Conservation (phyloP, 2,888 invertebrate species). For the Pocota personata region DNA sequence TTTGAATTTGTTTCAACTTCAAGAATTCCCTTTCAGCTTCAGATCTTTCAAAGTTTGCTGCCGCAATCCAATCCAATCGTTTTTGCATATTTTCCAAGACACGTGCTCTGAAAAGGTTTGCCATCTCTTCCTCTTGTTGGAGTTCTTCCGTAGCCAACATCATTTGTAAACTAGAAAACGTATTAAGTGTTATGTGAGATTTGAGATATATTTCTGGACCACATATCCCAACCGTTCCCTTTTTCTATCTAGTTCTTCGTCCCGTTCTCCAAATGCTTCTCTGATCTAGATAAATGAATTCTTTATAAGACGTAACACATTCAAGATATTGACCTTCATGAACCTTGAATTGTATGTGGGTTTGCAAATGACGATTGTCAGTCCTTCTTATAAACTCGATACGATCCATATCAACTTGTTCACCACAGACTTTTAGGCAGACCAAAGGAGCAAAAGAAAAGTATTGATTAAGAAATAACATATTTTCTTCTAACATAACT, state of each 20-base stretch:
- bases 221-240: slow-evolving; percentile 17
- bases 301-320: neutral
- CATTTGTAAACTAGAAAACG: slow-evolving; percentile 13
- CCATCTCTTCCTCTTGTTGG: slow-evolving; percentile 58
- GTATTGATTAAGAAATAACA: slow-evolving; percentile 17
- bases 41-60: slow-evolving; percentile 41
- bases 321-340: neutral
- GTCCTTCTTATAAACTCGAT: slow-evolving; percentile 53
- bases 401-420: slow-evolving; percentile 25
- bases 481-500: neutral
- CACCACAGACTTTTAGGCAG: neutral
- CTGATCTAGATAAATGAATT: slow-evolving; percentile 16
- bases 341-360: slow-evolving; percentile 49
- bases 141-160: slow-evolving; percentile 37
- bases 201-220: too few relatives aligned
- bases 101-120: slow-evolving; percentile 42
- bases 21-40: slow-evolving; percentile 62
- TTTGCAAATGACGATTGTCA: slow-evolving; percentile 46
- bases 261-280: slow-evolving; percentile 30
- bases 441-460: neutral
- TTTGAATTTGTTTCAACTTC: slow-evolving; percentile 56
- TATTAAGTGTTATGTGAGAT: neutral
- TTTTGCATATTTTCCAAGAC: slow-evolving; percentile 54
- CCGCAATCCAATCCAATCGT: slow-evolving; percentile 51
- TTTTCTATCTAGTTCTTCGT: slow-evolving; percentile 19